These are phyloP conservation scores for Choreutis nemorana DNA, from an alignment of 2,888 invertebrate genomes.

Conservation along the genomic window DNA sequence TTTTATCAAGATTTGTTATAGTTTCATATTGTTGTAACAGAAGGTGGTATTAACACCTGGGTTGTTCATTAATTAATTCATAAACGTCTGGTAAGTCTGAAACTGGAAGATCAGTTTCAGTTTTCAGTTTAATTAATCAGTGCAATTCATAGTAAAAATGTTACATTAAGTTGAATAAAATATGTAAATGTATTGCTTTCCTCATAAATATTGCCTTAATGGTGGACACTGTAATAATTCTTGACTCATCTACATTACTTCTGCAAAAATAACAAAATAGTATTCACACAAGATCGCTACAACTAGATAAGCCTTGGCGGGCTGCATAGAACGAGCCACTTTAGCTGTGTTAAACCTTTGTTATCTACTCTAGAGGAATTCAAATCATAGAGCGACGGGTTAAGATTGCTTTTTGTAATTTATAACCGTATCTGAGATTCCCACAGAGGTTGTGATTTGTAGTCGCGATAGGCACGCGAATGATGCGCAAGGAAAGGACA, in stretches of 20 bases:
- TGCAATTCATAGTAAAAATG: no score
- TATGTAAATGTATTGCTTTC: no score
- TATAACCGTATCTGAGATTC: constrained; percentile 26
- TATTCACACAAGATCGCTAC: constrained; percentile 39
- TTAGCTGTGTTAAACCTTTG: constrained; percentile 30
- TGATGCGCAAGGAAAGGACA: constrained; percentile 49
- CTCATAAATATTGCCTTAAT: constrained; percentile 45
- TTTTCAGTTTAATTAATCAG: no score
- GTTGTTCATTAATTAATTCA: no score
- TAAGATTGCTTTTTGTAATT: constrained; percentile 29
- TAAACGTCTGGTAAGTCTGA: no score
- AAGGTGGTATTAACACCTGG: no score
- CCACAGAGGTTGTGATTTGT: constrained; percentile 48
- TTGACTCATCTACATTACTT: constrained; percentile 52
- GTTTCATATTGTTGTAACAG: no score
- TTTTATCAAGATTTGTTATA: no score
- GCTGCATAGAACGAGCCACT: constrained; percentile 42
- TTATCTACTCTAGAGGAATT: constrained; percentile 28
- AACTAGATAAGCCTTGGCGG: constrained; percentile 36
- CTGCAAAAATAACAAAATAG: constrained; percentile 58
- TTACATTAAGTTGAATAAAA: no score
- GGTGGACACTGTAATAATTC: constrained; percentile 43
- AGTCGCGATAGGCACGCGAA: constrained; percentile 44
- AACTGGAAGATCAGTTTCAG: no score
- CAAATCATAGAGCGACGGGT: constrained; percentile 23